phyloP scores from a whole-genome alignment of 2,113 vertebrate genomes.

The Chlamydotis undulata region DNA sequence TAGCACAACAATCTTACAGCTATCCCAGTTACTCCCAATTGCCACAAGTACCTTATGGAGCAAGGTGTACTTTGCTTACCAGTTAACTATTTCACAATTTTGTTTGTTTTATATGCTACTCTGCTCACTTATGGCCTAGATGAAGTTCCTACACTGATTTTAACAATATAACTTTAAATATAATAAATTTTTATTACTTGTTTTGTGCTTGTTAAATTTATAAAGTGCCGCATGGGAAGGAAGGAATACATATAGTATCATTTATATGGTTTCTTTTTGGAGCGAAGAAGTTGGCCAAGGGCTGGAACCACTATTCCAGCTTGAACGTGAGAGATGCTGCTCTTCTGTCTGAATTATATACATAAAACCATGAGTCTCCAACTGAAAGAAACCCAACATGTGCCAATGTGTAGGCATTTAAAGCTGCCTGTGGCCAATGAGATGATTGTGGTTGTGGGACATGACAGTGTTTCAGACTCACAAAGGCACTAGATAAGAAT shows the following conservation, averaged over 20 bases:
- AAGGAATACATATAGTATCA: not conserved
- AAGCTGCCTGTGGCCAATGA: not conserved
- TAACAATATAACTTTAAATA: not conserved
- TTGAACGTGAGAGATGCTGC: not conserved
- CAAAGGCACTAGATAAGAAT: not conserved
- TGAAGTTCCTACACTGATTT: not conserved
- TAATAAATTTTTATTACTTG: not conserved
- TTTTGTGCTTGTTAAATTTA: not conserved
- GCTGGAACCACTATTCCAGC: not conserved
- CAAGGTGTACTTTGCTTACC: not conserved
- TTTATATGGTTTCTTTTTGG: not conserved
- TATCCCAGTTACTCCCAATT: not conserved
- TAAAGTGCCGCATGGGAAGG: not conserved
- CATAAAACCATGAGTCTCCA: not conserved
- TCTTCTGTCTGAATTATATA: not conserved
- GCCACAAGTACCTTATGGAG: not conserved
- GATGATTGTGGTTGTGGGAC: rapidly evolving
- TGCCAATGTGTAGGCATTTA: not conserved
- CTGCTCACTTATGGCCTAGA: not conserved
- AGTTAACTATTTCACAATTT: not conserved
- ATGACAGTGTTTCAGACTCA: not conserved
- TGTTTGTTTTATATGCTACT: not conserved
- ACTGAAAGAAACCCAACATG: not conserved
- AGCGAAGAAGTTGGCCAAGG: not conserved
- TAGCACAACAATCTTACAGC: not conserved